Base-by-base conservation (phyloP, 2,113 vertebrate genomes). In the Scartelaos histophorus region DNA sequence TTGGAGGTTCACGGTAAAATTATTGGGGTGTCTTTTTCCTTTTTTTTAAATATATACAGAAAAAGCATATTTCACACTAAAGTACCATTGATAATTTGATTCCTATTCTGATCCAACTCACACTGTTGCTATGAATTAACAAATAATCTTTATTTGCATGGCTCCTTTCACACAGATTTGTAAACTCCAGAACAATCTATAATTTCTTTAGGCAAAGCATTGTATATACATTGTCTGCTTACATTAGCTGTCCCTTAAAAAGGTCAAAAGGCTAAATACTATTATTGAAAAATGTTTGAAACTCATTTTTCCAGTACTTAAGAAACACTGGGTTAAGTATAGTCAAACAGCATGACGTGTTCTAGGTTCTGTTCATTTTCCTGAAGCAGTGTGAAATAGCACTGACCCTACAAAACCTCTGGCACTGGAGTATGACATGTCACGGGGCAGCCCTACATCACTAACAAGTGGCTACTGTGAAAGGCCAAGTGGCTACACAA, bases 301-400 rank as follows among this genome's bases (percentile, higher is more conserved):
- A 7, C 19, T 0, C 51, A 54, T 54, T 54, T 51, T 54, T 11
- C n/a, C 51, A 19, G n/a, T 54, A 51, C 9, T 10, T 54, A 10
- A 21, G 21, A 54, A 10, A 17, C 47, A 54, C n/a, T 7, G 19
- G 19, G 51, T 6, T 16, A 16, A 17, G 49, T 17, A 51, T 51
- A 16, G 51, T 19, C 16, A 51, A 51, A 7, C 51, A 54, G 19
- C n/a, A 54, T 54, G 7, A 66, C 87, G 83, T 85, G 61, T 34
- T 60, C 78, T 56, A 68, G 66, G 82, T 83, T 85, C 84, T 76
- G 64, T 61, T 90, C 54, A 84, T 89, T 93, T 91, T 90, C 80
- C 90, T 90, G 66, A 74, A 84, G 82, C 72, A 69, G 76, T 91
- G 92, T 87, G 86, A 93, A 92, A 92, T 93, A 86, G 81, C 87